phyloP scores from a whole-genome alignment of 2,113 vertebrate genomes.

The Ardeotis arabs region DNA sequence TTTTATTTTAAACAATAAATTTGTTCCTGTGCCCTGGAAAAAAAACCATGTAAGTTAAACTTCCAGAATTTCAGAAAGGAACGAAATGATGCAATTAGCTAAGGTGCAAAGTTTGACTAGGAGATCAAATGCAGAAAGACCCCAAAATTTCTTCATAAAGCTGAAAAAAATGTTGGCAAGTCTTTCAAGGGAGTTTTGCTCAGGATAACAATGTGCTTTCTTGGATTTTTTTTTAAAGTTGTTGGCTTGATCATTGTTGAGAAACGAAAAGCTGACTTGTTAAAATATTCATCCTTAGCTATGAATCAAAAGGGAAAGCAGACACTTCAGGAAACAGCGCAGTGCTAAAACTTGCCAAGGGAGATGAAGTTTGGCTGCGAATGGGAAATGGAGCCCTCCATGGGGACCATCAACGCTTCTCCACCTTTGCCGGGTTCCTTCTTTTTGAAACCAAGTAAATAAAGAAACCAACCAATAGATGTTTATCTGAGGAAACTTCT shows the following conservation, averaged over 20 bases:
- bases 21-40: background rate
- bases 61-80: background rate
- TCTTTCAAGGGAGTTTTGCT: background rate
- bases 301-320: constrained; percentile 83
- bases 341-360: constrained; percentile 81
- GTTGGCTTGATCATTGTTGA: background rate
- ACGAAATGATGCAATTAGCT: background rate
- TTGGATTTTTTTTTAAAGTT: background rate
- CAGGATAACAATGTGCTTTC: background rate
- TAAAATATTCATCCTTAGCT: constrained; percentile 68
- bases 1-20: background rate
- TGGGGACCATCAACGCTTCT: constrained; percentile 85
- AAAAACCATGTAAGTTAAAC: background rate
- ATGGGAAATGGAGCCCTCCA: constrained; percentile 85
- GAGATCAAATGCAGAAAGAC: background rate
- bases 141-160: background rate
- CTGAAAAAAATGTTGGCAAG: background rate
- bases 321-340: constrained; percentile 84
- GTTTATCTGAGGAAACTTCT: background rate
- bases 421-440: constrained; percentile 84
- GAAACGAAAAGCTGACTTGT: background rate
- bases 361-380: constrained; percentile 84
- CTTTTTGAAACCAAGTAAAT: constrained; percentile 83
- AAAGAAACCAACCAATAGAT: background rate
- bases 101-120: background rate